Evolutionary conservation across 2,113 vertebrate species (phyloP), one percentile per base, ranked within the genome.

Genomic region (Paracanthobrama guichenoti): DNA sequence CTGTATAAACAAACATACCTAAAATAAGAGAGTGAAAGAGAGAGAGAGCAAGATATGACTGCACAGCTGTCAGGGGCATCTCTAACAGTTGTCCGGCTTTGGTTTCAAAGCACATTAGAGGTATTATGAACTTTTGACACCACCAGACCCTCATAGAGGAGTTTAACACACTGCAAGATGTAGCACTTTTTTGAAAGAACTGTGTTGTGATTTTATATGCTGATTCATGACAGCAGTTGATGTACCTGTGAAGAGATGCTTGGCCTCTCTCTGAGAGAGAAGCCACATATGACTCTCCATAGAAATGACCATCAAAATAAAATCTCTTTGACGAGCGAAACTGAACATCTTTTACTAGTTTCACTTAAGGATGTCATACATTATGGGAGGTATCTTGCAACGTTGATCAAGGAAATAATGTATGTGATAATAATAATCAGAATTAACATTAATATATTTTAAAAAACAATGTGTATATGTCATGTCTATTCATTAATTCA

Each of bases 1-100:
- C 82, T 81, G 73, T 86, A 69, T 64, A 57, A 71, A 81, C 77
- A 60, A 86, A 80, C 2, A 5, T 57, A 77, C 28, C 28, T 77
- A 55, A 59, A 59, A 57, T 6, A 1, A 59, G 22, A 39, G 53
- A 59, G 3, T 39, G 53, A n/a, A 6, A 39, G 53, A 39, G 22
- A 46, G 72, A 48, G 8, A 39, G 18, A 69, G 9, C 66, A 67
- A 39, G 18, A 39, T 22, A 24, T 50, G 44, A 50, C 72, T 53
- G 46, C 44, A 75, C 16, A 18, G n/a, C 22, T 28, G 14, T 74
- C 13, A 14, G 24, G n/a, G 24, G 26, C 1, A 5, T 75, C 24
- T 26, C 16, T 28, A 12, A 9, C 69, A 46, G 69, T n/a, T 74
- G 46, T 28, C 28, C 13, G 2, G 24, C 13, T 79, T 79, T 79